Evolutionary conservation across 2,888 invertebrate species (phyloP), one percentile per base, ranked within the genome.

Genomic region (Cyclophora albipunctata): DNA sequence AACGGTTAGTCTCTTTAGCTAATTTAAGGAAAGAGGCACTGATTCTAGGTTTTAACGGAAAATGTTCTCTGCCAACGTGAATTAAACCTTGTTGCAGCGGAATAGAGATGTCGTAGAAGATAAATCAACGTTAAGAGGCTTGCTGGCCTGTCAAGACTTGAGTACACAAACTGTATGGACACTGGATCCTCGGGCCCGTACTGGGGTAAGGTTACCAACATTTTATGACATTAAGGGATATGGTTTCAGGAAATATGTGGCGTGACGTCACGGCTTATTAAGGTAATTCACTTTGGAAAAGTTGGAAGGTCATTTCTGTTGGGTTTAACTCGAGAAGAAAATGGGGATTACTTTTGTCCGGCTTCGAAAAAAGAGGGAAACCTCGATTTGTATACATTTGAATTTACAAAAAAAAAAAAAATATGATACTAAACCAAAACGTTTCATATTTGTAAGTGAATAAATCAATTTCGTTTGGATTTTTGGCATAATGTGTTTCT

Each of bases 1-100:
- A 59, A 59, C 56, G 52, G 59, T 54, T 58, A 58, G 58, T 55
- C 58, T 59, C 59, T 56, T 59, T 56, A 56, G 54, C 53, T 59
- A 56, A 65, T 63, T 63, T 64, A 70, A 66, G 63, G 58, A 63
- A 50, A 54, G 55, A 53, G 53, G 42, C 51, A 57, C 60, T 59
- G 61, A 64, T 62, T 67, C 64, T 64, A 64, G 55, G 56, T 57
- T 62, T 53, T 40, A 51, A 59, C 46, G 47, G 49, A 52, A 59
- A 58, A 58, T 58, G 48, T 53, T 48, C 5, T 7, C 20, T 20
- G 20, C 44, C 6, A 47, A 7, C n/a, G 42, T 7, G 63, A 57
- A 60, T 58, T n/a, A 3, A 46, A 57, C 59, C 42, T 50, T 60
- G 50, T 34, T 3, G 1, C 2, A 0, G 1, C 4, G 1, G 0